Evolutionary conservation across 2,113 vertebrate genomes (phyloP).

Genomic region (Lynx canadensis): DNA sequence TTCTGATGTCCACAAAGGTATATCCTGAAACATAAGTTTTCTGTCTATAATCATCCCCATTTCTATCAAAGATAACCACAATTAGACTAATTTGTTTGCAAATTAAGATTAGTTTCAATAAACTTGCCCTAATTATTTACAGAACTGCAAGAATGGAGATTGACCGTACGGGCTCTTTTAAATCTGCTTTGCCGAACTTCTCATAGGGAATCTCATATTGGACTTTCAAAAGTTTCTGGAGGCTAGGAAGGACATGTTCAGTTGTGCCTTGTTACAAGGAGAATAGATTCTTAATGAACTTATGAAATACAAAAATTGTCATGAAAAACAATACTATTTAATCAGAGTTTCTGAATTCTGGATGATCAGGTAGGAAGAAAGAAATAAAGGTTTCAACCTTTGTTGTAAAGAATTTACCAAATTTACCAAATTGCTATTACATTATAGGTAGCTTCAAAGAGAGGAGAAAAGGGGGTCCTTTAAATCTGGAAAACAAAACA

Average conservation of each 20-base stretch:
- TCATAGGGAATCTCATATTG: not conserved
- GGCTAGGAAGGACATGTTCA: not conserved
- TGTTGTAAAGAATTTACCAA: not conserved
- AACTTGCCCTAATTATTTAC: not conserved
- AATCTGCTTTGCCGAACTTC: not conserved
- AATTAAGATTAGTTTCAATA: not conserved
- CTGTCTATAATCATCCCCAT: not conserved
- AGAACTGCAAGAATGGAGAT: not conserved
- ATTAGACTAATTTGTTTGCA: not conserved
- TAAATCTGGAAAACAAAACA: not conserved
- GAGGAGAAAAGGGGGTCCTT: not conserved
- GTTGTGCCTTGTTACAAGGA: not conserved
- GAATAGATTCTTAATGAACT: not conserved
- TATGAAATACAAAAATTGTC: not conserved
- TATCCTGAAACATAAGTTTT: not conserved
- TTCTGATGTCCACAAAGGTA: not conserved
- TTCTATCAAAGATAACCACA: not conserved
- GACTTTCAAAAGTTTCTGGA: not conserved
- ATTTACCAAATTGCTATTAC: not conserved
- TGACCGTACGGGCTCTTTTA: not conserved
- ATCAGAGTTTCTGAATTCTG: not conserved
- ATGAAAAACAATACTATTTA: not conserved
- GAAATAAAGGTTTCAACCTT: not conserved
- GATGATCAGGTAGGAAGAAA: not conserved
- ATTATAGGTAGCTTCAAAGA: not conserved